Evolutionary conservation across 1,140 invertebrate genomes (phyloP).

Genomic region (Tribolium madens): DNA sequence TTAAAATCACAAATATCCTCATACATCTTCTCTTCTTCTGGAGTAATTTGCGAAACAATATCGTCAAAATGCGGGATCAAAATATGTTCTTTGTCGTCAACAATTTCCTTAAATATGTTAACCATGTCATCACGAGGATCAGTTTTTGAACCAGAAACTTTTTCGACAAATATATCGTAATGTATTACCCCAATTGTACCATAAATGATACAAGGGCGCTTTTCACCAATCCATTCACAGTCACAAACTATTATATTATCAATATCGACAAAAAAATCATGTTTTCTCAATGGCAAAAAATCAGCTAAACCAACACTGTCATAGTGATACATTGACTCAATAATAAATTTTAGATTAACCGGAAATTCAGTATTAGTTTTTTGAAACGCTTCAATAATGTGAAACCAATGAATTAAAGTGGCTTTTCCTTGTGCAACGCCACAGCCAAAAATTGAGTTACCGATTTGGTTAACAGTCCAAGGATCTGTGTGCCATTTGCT

Average conservation of each 20-base stretch:
- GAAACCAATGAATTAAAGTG: conserved; percentile 61
- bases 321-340: conserved; percentile 61
- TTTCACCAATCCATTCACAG: conserved; percentile 63
- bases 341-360: conserved; percentile 63
- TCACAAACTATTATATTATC: conserved; percentile 60
- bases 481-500: conserved; percentile 60
- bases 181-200: conserved; percentile 59
- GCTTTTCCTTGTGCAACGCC: conserved; percentile 61
- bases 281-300: conserved; percentile 59
- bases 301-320: conserved; percentile 57
- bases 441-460: conserved; percentile 58
- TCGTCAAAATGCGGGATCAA: conserved; percentile 59
- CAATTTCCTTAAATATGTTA: conserved; percentile 55
- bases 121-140: conserved; percentile 60
- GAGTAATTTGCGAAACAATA: conserved; percentile 62
- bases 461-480: conserved; percentile 55
- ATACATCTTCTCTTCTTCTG: conserved; percentile 63
- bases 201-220: conserved; percentile 62
- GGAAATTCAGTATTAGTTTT: conserved; percentile 55
- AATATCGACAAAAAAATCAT: conserved; percentile 59
- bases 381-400: conserved; percentile 60
- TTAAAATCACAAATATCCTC: conserved; percentile 62
- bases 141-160: conserved; percentile 54
- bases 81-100: conserved; percentile 56
- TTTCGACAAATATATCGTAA: conserved; percentile 57